Conservation (phyloP, 2,113 vertebrate genomes). For the Eulemur rufifrons region DNA sequence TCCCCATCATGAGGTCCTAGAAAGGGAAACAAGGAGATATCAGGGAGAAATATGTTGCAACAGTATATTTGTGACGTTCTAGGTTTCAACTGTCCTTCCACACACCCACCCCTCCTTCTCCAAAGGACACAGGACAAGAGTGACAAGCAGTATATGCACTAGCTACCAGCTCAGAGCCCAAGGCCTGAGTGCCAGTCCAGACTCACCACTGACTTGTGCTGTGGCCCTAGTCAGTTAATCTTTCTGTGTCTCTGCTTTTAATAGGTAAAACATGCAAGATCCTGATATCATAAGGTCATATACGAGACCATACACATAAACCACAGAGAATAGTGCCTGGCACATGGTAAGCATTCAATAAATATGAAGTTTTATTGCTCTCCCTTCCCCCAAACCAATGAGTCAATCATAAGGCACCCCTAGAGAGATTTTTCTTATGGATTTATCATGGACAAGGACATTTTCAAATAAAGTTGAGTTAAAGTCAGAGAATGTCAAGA, state of each 20-base stretch:
- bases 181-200: neutral
- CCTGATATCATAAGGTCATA: neutral
- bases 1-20: neutral
- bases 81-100: neutral
- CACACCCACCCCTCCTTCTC: neutral
- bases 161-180: neutral
- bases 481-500: neutral
- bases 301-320: neutral
- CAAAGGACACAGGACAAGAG: neutral
- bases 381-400: neutral
- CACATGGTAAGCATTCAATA: neutral
- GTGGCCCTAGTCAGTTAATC: neutral
- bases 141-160: neutral
- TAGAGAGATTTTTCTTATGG: neutral
- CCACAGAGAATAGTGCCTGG: neutral
- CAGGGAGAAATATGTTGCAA: neutral
- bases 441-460: neutral
- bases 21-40: neutral
- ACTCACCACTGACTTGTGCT: too few species aligned
- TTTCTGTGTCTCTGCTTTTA: neutral
- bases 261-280: neutral
- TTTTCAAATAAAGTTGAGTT: neutral
- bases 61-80: too few species aligned
- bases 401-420: neutral
- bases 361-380: neutral